phyloP scores from a whole-genome alignment of 2,888 invertebrate genomes.

The Eristalis intricaria region DNA sequence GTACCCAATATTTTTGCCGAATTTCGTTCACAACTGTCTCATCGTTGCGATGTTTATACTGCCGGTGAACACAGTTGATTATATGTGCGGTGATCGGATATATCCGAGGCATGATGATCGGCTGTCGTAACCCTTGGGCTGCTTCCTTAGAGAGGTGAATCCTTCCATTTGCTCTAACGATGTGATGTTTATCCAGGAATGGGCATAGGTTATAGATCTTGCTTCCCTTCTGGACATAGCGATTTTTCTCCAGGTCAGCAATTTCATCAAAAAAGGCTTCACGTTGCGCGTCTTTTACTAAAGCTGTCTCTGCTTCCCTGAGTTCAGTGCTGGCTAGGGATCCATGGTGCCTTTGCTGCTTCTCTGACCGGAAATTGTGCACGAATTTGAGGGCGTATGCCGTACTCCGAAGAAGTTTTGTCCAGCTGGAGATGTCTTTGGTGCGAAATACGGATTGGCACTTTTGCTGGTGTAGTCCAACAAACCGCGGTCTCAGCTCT shows the following conservation, averaged over 20 bases:
- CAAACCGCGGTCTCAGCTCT: background rate
- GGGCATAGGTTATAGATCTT: background rate
- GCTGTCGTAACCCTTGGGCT: no score
- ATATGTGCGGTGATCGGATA: no score
- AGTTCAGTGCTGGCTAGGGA: no score
- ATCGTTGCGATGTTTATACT: no score
- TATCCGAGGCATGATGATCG: no score
- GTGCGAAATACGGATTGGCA: background rate
- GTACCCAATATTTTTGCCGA: no score
- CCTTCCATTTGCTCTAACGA: background rate
- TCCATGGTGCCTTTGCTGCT: no score
- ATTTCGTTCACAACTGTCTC: no score
- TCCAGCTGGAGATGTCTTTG: background rate
- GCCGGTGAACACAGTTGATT: no score
- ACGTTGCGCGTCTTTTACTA: no score
- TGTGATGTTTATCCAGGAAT: background rate
- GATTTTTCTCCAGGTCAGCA: background rate
- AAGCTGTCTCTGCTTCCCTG: no score
- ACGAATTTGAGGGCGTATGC: constrained; percentile 10
- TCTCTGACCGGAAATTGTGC: background rate
- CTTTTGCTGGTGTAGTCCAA: background rate
- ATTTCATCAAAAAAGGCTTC: no score
- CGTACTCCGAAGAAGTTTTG: constrained; percentile 12
- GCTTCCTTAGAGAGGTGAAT: background rate
- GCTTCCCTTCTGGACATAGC: background rate